A percentile compares a stretch with the other conserved stretches of the same genome.
These are phyloP conservation scores for Scaptomyza caliginosa DNA, from an alignment of 2,888 invertebrate genomes.

Conservation along the genomic window DNA sequence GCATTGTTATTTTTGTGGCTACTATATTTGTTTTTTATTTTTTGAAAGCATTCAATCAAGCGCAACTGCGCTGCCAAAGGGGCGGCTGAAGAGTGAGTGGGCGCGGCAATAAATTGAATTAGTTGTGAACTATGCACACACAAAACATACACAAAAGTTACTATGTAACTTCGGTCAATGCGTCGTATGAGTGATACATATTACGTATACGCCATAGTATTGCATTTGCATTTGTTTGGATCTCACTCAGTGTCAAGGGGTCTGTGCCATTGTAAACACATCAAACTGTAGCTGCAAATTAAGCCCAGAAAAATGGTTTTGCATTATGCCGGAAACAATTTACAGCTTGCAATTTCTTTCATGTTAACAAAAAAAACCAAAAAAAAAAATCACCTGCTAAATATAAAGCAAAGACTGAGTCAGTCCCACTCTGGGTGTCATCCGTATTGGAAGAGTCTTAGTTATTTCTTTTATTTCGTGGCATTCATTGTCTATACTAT, in stretches of 20 bases:
- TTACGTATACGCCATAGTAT: slow-evolving; percentile 64
- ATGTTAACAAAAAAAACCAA: not conserved
- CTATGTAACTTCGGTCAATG: slow-evolving; percentile 9
- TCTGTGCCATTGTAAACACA: slow-evolving; percentile 6
- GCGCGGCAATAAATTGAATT: slow-evolving; percentile 37
- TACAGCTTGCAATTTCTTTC: slow-evolving; percentile 19
- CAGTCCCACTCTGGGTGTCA: slow-evolving; percentile 11
- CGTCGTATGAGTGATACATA: slow-evolving; percentile 60
- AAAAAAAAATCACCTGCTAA: slow-evolving; percentile 4
- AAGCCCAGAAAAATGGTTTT: not conserved
- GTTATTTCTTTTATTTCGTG: not conserved
- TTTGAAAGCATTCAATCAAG: slow-evolving; percentile 65
- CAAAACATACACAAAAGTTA: not conserved
- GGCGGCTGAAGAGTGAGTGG: slow-evolving; percentile 22
- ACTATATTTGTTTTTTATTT: not conserved
- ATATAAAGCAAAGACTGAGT: slow-evolving; percentile 20
- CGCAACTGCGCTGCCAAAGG: slow-evolving; percentile 48
- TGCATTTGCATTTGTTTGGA: slow-evolving; percentile 8
- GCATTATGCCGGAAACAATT: slow-evolving; percentile 11
- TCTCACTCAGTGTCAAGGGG: slow-evolving; percentile 59
- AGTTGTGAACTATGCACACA: slow-evolving; percentile 35
- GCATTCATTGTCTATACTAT: slow-evolving; percentile 23
- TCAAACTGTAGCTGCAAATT: not conserved
- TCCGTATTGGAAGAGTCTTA: slow-evolving; percentile 22
- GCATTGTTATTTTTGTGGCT: slow-evolving; percentile 2